phyloP scores from a whole-genome alignment of 1,140 invertebrate species.

The Drosophila ananassae region DNA sequence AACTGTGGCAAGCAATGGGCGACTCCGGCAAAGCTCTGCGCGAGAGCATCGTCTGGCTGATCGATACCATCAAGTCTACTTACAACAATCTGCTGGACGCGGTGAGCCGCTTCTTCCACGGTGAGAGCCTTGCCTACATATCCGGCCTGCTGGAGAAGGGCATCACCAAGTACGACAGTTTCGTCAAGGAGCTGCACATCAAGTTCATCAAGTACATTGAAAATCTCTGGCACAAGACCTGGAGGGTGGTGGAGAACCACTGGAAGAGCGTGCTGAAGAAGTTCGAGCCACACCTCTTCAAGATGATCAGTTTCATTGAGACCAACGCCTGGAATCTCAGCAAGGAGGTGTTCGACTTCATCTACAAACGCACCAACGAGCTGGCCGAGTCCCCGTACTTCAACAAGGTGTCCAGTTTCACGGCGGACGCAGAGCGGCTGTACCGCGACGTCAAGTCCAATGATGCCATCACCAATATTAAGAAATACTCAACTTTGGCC shows the following conservation, averaged over 20 bases:
- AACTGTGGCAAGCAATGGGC: constrained; percentile 93
- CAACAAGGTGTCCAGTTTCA: constrained; percentile 90
- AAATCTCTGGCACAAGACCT: constrained; percentile 88
- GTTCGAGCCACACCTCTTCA: constrained; percentile 91
- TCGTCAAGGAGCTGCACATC: constrained; percentile 91
- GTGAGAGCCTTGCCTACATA: constrained; percentile 89
- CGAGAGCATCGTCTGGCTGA: constrained; percentile 89
- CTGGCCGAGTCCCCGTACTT: constrained; percentile 92
- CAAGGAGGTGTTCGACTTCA: constrained; percentile 90
- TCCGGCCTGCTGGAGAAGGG: constrained; percentile 88
- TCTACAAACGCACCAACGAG: constrained; percentile 91
- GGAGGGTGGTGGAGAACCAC: constrained; percentile 86
- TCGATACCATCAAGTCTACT: constrained; percentile 89
- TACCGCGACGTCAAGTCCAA: constrained; percentile 91
- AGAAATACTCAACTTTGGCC: constrained; percentile 89
- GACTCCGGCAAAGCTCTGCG: constrained; percentile 91
- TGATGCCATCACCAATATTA: constrained; percentile 89
- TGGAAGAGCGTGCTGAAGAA: constrained; percentile 89
- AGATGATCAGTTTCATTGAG: constrained; percentile 90
- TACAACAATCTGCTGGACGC: constrained; percentile 89
- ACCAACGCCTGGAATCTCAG: constrained; percentile 89
- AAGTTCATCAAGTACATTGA: constrained; percentile 90
- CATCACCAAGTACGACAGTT: constrained; percentile 90
- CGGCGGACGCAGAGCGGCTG: constrained; percentile 90
- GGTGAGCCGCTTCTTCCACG: constrained; percentile 88